Evolutionary conservation across 1,140 invertebrate species (phyloP), one percentile per base, ranked within the genome.

Genomic region (Schlechtendalia chinensis): DNA sequence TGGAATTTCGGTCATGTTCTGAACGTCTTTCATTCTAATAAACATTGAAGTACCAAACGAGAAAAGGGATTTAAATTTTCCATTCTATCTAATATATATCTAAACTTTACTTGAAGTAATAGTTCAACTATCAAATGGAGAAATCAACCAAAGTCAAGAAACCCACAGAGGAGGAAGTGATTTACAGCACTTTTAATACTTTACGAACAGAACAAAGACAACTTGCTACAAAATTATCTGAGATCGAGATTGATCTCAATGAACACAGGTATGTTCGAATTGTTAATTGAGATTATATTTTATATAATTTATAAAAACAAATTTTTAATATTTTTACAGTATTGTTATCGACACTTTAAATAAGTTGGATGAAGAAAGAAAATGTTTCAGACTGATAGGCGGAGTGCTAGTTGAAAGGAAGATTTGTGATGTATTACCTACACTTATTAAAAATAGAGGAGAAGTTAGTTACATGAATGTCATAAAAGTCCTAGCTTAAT

Each of bases 271-370:
- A 29, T 90, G 87, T 82, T 82, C n/a, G 0, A 45, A 50, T 63
- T 63, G 16, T 39, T 24, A 24, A 24, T 10, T 59, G 2, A 50
- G 14, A 16, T 17, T 72, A 27, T 24, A n/a, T 29, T 16, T 29
- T 59, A n/a, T 77, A 1, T 19, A 24, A 58, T 59, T 24, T 32
- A 0, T 45, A 72, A n/a, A 58, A 39, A 65, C 22, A n/a, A 47
- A 22, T 74, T 19, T 74, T 67, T 81, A 82, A 71, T 83, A 84
- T 83, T 83, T 83, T 88, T 90, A 83, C 87, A 98, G 97, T 87
- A 91, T 98, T 84, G 97, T 98, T 12, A 93, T 97, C 83, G 96
- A 98, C 83, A 96, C 95, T 39, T 87, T 99, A 61, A 92, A 96
- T 87, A 91, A 92, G 75, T 92, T 97, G 5, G 93, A 96, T 83